Evolutionary conservation across 2,797 vertebrate genomes (phyloP).

Genomic region (Eulemur mongoz): DNA sequence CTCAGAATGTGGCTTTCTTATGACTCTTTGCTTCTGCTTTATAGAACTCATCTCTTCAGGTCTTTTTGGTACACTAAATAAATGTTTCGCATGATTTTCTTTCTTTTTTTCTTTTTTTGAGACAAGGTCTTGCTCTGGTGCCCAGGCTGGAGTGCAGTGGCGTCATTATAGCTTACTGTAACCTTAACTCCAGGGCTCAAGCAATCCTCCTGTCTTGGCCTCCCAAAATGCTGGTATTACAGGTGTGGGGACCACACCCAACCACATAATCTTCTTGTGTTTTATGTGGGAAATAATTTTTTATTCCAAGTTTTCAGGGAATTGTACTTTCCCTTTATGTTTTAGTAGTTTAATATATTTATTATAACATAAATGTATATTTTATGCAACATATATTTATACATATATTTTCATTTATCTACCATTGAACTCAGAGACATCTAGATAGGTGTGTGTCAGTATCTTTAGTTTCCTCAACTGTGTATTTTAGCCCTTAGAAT

Average conservation of each 20-base stretch:
- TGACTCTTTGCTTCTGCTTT: neutral
- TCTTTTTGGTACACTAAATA: slow-evolving; percentile 7
- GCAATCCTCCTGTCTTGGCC: neutral
- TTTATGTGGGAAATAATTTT: slow-evolving; percentile 29
- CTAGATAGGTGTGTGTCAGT: neutral
- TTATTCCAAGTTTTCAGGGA: slow-evolving; percentile 25
- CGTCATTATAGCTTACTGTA: neutral
- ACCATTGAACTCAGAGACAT: neutral
- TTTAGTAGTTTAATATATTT: slow-evolving; percentile 14
- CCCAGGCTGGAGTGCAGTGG: neutral
- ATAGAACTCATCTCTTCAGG: neutral
- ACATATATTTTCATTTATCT: neutral
- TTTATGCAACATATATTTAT: neutral
- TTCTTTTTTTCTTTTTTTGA: neutral
- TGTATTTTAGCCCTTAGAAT: slow-evolving; percentile 13
- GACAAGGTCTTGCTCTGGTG: neutral
- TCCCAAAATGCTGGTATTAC: neutral
- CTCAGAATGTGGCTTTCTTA: neutral
- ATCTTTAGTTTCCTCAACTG: neutral
- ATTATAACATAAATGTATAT: neutral
- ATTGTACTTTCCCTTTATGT: slow-evolving; percentile 27
- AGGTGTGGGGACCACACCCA: neutral
- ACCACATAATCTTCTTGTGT: neutral
- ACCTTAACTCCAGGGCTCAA: neutral
- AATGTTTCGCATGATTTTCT: neutral